Evolutionary conservation across 1,140 invertebrate species (phyloP), one percentile per base, ranked within the genome.

Genomic region (Euwallacea similis): DNA sequence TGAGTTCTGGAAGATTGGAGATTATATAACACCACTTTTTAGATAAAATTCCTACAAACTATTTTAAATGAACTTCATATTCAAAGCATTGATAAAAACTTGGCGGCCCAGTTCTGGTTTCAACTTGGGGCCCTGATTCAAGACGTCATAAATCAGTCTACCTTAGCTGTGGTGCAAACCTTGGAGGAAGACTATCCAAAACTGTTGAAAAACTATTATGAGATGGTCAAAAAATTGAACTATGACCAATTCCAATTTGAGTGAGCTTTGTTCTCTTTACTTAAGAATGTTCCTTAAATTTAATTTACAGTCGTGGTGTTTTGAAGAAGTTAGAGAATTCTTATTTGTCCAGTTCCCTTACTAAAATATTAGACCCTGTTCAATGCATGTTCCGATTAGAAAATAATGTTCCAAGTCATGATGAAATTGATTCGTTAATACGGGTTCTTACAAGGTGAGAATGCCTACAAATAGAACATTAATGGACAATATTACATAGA

Each of bases 171-270:
- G n/a, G 93, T 91, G 77, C 92, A 95, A 83, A 90, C 92, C 46
- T 85, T 96, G 63, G 94, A 96, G 84, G 90, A 91, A 58, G 94
- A 96, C 81, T 96, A 91, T 83, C 94, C 94, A 13, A 95, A 93
- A 80, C 84, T 96, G 62, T 83, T 97, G 9, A 88, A 86, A 78
- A 84, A 82, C 69, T 87, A 85, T 73, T 86, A 84, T 80, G 86
- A 87, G 73, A 82, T 87, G 71, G 79, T 83, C 0, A 80, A 81
- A 7, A 83, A 81, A 76, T 71, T 87, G 6, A 85, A 85, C 78
- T 86, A 82, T 73, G 84, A 85, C 76, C 80, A 83, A 74, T 84
- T 86, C 66, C 77, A 79, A 66, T 83, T 86, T 74, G 84, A 86
- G 77, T 81, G 82, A 63, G 15, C 8, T 41, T n/a, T 55, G 8